Conservation (phyloP, 2,888 invertebrate species). For the Rhagonycha fulva region DNA sequence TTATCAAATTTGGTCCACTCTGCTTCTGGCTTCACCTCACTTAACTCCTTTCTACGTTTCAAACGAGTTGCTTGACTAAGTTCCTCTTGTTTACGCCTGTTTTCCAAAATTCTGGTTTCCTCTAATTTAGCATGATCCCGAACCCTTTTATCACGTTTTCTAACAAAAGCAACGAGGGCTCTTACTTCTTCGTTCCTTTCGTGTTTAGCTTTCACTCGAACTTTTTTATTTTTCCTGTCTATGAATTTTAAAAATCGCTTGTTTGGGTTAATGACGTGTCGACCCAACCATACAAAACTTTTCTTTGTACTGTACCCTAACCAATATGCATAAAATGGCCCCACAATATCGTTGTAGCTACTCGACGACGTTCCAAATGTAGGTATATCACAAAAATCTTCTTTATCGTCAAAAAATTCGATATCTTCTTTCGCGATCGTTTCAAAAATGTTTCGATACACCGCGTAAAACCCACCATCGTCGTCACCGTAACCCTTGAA, state of each 20-base stretch:
- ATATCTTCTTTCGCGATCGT: conserved; percentile 85
- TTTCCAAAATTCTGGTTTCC: conserved; percentile 79
- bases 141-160: conserved; percentile 93
- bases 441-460: conserved; percentile 88
- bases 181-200: conserved; percentile 95
- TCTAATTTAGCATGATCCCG: conserved; percentile 70
- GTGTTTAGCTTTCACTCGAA: conserved; percentile 84
- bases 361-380: conserved; percentile 82
- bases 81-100: conserved; percentile 69
- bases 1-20: conserved; percentile 65
- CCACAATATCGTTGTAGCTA: conserved; percentile 82
- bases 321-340: conserved; percentile 94
- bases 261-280: conserved; percentile 86
- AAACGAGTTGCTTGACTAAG: conserved; percentile 70
- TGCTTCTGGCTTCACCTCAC: conserved; percentile 58
- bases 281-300: conserved; percentile 89
- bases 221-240: conserved; percentile 96
- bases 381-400: conserved; percentile 72
- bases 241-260: conserved; percentile 78
- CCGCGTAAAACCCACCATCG: conserved; percentile 84
- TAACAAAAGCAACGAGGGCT: conserved; percentile 87
- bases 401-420: conserved; percentile 75
- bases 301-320: conserved; percentile 89
- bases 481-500: conserved; percentile 91
- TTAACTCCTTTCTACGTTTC: conserved; percentile 72